phyloP scores from a whole-genome alignment of 2,888 invertebrate species.

The Cephus runcator region DNA sequence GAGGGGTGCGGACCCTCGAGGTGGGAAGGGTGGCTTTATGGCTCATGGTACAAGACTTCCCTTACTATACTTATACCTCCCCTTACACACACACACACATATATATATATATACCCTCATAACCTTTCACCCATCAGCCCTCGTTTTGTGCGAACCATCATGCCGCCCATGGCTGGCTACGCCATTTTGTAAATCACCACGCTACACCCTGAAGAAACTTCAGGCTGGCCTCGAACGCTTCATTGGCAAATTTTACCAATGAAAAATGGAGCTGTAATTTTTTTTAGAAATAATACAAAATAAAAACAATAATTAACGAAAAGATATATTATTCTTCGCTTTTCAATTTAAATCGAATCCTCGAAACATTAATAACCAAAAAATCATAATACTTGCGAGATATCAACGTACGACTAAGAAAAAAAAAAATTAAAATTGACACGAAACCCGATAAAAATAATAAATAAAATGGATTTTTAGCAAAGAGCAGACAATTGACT shows the following conservation, averaged over 20 bases:
- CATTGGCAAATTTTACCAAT: background rate
- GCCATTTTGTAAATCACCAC: conserved; percentile 38
- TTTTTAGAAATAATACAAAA: conserved; percentile 5
- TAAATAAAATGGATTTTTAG: background rate
- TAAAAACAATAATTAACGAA: background rate
- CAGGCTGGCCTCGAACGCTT: background rate
- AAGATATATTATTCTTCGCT: conserved; percentile 18
- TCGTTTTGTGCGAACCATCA: conserved; percentile 31
- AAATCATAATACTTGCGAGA: background rate
- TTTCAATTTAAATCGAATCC: conserved; percentile 11
- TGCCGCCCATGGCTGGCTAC: conserved; percentile 29
- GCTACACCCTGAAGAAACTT: background rate
- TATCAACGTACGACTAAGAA: background rate
- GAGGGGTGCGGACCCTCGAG: background rate
- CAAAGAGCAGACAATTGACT: background rate
- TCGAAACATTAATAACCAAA: background rate
- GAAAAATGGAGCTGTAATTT: conserved; percentile 11
- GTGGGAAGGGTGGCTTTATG: conserved; percentile 31
- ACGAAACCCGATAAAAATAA: background rate
- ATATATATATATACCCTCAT: background rate
- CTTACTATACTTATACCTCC: background rate
- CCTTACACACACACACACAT: background rate
- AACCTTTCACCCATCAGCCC: conserved; percentile 13
- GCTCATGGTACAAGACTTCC: conserved; percentile 27
- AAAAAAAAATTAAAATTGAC: background rate